Evolutionary conservation across 2,888 invertebrate genomes (phyloP).

Genomic region (Leptura quadrifasciata): DNA sequence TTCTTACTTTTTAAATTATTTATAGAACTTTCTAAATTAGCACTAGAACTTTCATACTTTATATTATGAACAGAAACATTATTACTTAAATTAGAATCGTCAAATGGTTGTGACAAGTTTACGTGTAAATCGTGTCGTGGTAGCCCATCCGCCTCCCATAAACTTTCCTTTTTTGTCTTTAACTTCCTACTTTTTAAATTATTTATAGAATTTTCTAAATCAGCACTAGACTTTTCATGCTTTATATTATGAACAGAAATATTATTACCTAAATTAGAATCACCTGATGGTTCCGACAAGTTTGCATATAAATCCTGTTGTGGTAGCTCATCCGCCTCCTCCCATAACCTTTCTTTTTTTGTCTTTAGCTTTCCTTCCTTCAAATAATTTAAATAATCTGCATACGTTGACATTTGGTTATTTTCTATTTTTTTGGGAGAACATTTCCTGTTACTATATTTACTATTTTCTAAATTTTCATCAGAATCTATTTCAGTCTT

Average conservation of each 20-base stretch:
- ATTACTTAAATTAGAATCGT: background rate
- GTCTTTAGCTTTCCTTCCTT: slow-evolving; percentile 38
- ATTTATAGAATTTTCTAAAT: background rate
- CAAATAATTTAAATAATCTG: slow-evolving; percentile 8
- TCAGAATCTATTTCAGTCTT: slow-evolving; percentile 5
- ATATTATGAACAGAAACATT: background rate
- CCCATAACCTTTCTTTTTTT: slow-evolving; percentile 8
- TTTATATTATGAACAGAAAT: background rate
- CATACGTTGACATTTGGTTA: background rate
- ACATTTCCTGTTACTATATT: background rate
- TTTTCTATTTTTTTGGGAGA: background rate
- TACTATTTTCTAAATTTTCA: slow-evolving; percentile 5
- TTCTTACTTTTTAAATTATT: background rate
- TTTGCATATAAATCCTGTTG: background rate
- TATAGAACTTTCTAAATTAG: background rate
- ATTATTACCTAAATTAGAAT: background rate
- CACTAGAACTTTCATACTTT: background rate
- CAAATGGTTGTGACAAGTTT: background rate
- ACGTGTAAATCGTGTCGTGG: background rate
- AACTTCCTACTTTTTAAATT: background rate
- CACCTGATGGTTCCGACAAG: background rate
- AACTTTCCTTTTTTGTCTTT: slow-evolving; percentile 31
- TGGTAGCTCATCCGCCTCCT: background rate
- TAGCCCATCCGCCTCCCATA: background rate
- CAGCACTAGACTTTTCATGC: background rate